phyloP scores from a whole-genome alignment of 2,113 vertebrate species.

The Tetraodon nigroviridis region DNA sequence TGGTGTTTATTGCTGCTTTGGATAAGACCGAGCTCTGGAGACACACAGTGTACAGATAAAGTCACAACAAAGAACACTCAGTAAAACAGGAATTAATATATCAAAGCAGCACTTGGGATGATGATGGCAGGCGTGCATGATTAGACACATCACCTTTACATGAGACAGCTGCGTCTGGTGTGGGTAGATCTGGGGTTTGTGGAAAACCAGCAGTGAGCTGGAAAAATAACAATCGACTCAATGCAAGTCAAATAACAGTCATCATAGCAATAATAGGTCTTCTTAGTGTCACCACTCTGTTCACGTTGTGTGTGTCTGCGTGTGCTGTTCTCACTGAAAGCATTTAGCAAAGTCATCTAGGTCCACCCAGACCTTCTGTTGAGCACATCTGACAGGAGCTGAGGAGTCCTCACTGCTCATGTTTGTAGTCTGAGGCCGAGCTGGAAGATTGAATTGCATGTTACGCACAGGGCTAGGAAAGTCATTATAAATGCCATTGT shows the following conservation, averaged over 20 bases:
- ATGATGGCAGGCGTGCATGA: background rate
- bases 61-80: slow-evolving; percentile 12
- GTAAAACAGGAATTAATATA: background rate
- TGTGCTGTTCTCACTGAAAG: slow-evolving; percentile 82
- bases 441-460: background rate
- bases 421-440: slow-evolving; percentile 1
- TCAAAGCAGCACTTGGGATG: background rate
- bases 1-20: slow-evolving; percentile 10
- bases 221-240: slow-evolving; percentile 10
- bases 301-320: background rate
- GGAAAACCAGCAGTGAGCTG: slow-evolving; percentile 82
- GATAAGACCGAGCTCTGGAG: slow-evolving; percentile 36
- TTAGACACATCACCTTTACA: slow-evolving; percentile 72
- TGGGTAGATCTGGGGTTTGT: slow-evolving; percentile 76
- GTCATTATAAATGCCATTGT: too few relatives aligned
- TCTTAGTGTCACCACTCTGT: background rate
- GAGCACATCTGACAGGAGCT: slow-evolving; percentile 38
- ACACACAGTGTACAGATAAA: slow-evolving; percentile 6
- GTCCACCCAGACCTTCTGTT: slow-evolving; percentile 84
- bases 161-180: slow-evolving; percentile 73
- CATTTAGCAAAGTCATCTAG: slow-evolving; percentile 83
- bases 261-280: background rate
- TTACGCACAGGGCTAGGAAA: too few relatives aligned
- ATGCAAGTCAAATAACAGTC: background rate
- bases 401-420: slow-evolving; percentile 29